Conservation (phyloP, 2,113 vertebrate genomes). For the Crypturellus undulatus region DNA sequence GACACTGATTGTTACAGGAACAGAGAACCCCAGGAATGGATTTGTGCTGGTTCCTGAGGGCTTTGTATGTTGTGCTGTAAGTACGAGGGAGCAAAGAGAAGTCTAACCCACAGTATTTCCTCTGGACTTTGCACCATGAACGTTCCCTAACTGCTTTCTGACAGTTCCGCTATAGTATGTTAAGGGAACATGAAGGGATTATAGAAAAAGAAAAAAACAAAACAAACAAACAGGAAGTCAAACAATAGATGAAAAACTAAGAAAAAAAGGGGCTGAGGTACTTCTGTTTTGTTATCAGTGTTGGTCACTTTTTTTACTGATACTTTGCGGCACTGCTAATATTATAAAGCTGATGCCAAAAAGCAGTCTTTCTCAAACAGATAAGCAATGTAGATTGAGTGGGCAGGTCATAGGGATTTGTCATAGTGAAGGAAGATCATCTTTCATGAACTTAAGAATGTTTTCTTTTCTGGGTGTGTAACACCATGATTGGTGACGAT, state of each 20-base stretch:
- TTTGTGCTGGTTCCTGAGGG: slow-evolving; percentile 7
- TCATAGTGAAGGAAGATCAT: background rate
- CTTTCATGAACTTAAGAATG: background rate
- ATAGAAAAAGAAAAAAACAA: background rate
- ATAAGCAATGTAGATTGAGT: background rate
- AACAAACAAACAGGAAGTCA: background rate
- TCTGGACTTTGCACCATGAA: background rate
- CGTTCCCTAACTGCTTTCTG: background rate
- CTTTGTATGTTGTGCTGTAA: background rate
- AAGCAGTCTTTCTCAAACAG: background rate
- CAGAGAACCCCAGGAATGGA: background rate
- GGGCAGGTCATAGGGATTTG: background rate
- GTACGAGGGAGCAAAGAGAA: background rate
- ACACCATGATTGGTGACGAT: background rate
- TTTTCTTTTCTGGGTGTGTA: background rate
- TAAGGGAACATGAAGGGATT: background rate
- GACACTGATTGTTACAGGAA: slow-evolving; percentile 19
- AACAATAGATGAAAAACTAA: no score
- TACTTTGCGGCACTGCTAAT: background rate
- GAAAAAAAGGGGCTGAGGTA: background rate
- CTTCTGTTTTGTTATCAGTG: background rate
- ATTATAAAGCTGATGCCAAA: background rate
- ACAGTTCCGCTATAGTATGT: background rate
- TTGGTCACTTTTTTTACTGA: background rate
- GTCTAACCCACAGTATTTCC: background rate